A percentile compares a stretch with the other conserved stretches of the same genome.
These are phyloP conservation scores for Polydrusus cervinus DNA, from an alignment of 2,888 invertebrate species.

Conservation along the genomic window DNA sequence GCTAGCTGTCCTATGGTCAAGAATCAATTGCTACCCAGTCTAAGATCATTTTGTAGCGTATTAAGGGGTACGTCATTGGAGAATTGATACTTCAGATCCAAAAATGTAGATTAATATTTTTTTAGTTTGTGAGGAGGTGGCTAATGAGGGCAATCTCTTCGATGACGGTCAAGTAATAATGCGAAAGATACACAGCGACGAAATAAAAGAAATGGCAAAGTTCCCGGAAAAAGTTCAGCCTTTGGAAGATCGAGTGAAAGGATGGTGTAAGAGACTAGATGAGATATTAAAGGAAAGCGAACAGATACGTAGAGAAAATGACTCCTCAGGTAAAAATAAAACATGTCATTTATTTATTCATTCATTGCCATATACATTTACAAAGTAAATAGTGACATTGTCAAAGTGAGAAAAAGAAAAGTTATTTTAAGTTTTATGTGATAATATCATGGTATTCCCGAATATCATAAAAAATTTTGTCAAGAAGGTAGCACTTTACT, in stretches of 20 bases:
- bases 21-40: slow-evolving; percentile 86
- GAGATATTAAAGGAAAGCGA: slow-evolving; percentile 93
- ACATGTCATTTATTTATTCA: no score
- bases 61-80: slow-evolving; percentile 77
- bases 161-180: slow-evolving; percentile 81
- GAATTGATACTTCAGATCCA: no score
- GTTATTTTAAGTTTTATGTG: no score
- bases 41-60: slow-evolving; percentile 92
- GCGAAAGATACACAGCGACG: slow-evolving; percentile 75
- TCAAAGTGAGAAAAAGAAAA: no score
- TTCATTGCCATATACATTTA: no score
- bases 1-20: slow-evolving; percentile 86
- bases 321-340: slow-evolving; percentile 79
- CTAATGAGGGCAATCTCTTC: slow-evolving; percentile 84
- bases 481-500: no score
- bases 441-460: no score
- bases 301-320: slow-evolving; percentile 92
- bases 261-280: slow-evolving; percentile 87
- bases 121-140: slow-evolving; percentile 88
- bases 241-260: slow-evolving; percentile 83
- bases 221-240: slow-evolving; percentile 78
- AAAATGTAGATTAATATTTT: slow-evolving; percentile 6
- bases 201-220: slow-evolving; percentile 82
- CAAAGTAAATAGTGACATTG: no score
- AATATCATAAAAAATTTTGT: no score